These are phyloP conservation scores for Druon quercuslanigerum DNA, from an alignment of 1,140 invertebrate species.

Conservation along the genomic window DNA sequence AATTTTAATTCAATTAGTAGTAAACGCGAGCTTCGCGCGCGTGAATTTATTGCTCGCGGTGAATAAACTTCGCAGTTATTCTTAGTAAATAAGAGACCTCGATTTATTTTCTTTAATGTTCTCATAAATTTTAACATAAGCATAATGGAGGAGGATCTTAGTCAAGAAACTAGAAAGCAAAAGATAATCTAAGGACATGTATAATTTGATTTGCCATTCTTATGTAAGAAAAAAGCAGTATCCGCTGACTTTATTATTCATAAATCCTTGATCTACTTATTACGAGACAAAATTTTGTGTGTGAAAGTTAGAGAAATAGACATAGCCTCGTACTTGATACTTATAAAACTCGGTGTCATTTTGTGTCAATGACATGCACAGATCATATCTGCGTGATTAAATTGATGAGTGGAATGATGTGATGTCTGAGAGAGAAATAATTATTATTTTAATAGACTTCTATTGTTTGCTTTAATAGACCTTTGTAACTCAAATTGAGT, in stretches of 20 bases:
- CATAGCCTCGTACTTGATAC: neutral
- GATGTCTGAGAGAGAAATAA: neutral
- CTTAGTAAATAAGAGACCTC: no score
- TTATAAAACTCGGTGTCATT: neutral
- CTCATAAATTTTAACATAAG: neutral
- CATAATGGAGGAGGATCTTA: neutral
- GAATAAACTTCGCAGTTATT: no score
- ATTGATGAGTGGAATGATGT: neutral
- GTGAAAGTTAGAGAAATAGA: neutral
- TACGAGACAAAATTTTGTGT: neutral
- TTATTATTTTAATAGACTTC: no score
- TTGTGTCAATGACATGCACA: slow-evolving; percentile 3
- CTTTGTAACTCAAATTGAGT: no score
- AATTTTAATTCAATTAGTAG: no score
- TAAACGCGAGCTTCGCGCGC: no score
- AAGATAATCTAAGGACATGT: neutral
- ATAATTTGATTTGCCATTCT: no score
- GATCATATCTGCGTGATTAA: neutral
- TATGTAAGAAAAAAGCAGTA: neutral
- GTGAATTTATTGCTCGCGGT: no score
- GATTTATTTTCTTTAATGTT: neutral
- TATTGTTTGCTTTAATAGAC: no score
- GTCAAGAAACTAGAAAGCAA: slow-evolving; percentile 1
- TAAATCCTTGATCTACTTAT: neutral
- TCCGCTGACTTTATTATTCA: neutral